These are phyloP conservation scores for Hucho hucho DNA, from an alignment of 2,113 vertebrate species.

Conservation along the genomic window DNA sequence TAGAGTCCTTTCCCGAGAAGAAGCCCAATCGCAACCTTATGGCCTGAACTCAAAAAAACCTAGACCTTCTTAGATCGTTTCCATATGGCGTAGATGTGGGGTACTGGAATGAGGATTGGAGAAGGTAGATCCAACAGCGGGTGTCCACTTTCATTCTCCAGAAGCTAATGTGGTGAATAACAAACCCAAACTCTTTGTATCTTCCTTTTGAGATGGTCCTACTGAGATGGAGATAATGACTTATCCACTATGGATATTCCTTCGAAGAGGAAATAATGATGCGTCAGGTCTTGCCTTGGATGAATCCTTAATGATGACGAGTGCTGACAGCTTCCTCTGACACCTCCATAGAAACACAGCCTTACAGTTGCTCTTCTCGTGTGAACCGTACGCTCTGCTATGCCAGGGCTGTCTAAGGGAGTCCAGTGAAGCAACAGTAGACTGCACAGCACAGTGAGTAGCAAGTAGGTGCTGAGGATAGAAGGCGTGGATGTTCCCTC, in stretches of 20 bases:
- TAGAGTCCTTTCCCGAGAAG: neutral
- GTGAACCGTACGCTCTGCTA: neutral
- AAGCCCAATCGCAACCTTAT: neutral
- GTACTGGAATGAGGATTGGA: too few relatives aligned
- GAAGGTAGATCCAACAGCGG: neutral
- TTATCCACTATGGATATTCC: neutral
- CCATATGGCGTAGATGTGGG: too few relatives aligned
- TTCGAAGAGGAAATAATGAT: neutral
- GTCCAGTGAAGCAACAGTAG: neutral
- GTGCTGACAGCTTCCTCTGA: neutral
- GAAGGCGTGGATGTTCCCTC: neutral
- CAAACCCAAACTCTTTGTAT: neutral
- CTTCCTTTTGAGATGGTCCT: neutral
- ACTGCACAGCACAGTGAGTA: neutral
- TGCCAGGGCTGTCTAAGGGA: neutral
- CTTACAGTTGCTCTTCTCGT: neutral
- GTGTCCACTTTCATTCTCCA: neutral
- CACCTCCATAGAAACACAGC: neutral
- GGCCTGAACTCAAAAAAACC: too few relatives aligned
- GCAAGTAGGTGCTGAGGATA: neutral
- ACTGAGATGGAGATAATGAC: neutral
- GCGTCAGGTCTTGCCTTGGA: neutral
- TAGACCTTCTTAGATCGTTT: too few relatives aligned
- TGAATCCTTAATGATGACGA: constrained; percentile 1
- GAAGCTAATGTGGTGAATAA: neutral